These are phyloP conservation scores for Athripsodes cinereus DNA, from an alignment of 2,888 invertebrate species.

Conservation along the genomic window DNA sequence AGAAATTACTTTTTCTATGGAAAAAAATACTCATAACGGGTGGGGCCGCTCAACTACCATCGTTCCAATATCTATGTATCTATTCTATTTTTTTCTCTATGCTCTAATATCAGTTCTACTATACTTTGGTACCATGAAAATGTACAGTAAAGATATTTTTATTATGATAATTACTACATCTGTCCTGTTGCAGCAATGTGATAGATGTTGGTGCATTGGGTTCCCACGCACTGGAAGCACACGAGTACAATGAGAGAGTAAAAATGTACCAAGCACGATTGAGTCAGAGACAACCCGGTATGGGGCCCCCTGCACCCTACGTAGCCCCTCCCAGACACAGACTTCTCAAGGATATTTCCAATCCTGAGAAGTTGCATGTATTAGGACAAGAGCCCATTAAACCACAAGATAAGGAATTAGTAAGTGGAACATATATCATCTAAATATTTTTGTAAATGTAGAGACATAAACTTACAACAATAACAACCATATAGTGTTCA, in stretches of 20 bases:
- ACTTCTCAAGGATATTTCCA: constrained; percentile 67
- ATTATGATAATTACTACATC: no score
- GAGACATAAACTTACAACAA: no score
- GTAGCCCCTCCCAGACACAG: constrained; percentile 42
- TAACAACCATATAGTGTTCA: no score
- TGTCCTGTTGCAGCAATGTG: constrained; percentile 69
- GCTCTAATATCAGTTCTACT: no score
- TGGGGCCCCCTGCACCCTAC: constrained; percentile 19
- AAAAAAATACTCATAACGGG: no score
- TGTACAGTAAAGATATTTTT: no score
- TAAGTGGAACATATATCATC: constrained; percentile 49
- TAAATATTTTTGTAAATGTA: no score
- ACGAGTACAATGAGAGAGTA: constrained; percentile 80
- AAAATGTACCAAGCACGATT: constrained; percentile 59
- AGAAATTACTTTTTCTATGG: no score
- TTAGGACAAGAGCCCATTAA: constrained; percentile 57
- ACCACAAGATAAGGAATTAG: constrained; percentile 62
- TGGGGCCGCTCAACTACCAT: no score
- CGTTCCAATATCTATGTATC: no score
- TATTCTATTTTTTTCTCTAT: no score
- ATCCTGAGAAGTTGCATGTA: constrained; percentile 56
- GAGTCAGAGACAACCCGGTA: constrained; percentile 18
- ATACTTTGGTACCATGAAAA: no score
- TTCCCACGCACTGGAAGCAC: constrained; percentile 80
- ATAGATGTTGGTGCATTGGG: constrained; percentile 92